Evolutionary conservation across 2,797 vertebrate genomes (phyloP).

Genomic region (Cichlasoma orientale): DNA sequence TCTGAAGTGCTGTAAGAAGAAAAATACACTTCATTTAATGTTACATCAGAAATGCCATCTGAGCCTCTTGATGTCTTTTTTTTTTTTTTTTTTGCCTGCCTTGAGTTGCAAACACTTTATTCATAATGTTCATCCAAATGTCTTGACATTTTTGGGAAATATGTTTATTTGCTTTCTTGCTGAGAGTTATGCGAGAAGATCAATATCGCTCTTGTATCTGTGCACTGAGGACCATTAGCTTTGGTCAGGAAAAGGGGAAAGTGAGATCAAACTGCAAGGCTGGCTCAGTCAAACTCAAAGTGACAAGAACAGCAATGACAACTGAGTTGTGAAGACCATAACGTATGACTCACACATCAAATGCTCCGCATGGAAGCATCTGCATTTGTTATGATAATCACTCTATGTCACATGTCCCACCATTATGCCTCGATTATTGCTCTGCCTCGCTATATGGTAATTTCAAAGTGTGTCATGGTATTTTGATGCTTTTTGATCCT

Average conservation of each 20-base stretch:
- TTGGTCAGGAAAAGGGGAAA: neutral
- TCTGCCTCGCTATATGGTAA: constrained; percentile 30
- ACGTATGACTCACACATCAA: neutral
- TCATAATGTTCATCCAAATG: neutral
- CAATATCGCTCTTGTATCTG: neutral
- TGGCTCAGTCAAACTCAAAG: neutral
- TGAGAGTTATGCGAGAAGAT: neutral
- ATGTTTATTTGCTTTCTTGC: neutral
- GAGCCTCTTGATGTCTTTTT: neutral
- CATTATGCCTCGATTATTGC: constrained; percentile 7
- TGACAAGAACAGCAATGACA: neutral
- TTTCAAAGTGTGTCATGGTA: neutral
- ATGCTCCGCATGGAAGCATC: neutral
- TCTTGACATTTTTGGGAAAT: constrained; percentile 20
- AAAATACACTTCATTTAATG: neutral
- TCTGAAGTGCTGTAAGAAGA: neutral
- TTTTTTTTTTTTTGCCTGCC: neutral
- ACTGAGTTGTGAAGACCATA: neutral
- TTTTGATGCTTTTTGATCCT: constrained; percentile 21
- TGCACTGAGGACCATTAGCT: neutral
- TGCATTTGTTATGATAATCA: neutral
- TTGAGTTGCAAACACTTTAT: neutral
- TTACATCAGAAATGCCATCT: neutral
- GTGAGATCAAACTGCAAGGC: neutral
- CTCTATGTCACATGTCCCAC: neutral